Base-by-base conservation (phyloP, 2,113 vertebrate genomes). In the Python bivittatus region DNA sequence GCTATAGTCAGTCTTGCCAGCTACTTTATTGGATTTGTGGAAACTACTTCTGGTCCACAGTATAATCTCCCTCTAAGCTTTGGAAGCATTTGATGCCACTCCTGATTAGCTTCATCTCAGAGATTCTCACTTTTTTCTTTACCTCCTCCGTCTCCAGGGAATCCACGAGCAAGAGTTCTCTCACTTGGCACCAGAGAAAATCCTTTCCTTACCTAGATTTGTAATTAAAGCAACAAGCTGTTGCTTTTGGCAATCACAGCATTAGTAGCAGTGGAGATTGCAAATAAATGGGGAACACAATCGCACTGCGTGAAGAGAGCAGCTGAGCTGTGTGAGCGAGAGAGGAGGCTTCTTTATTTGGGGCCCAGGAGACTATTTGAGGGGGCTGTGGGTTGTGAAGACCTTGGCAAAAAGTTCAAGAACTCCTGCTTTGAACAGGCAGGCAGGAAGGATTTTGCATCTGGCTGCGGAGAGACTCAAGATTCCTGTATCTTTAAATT, bases 401-500 rank as follows among this genome's bases (percentile, higher is more conserved):
- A 68, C 52, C 58, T 88, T 91, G 86, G 93, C 93, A 72, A 57
- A 60, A 20, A 38, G 42, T 54, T 86, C 25, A 29, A 15, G 27
- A 84, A 38, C 44, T 86, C 25, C 54, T 44, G 42, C 86, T 91
- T 84, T 91, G 56, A 93, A 88, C 57, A 83, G 54, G 56, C 9
- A 42, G 33, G 33, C 6, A 52, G 57, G 42, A 60, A 33, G 29
- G 60, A 87, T 52, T 33, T 52, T 48, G 86, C 90, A 88, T 89
- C 79, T 86, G 87, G 58, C 44, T 57, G 42, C 20, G 11, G 87
- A 64, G 58, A 91, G 79, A 88, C 53, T 53, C 57, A 44, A 60
- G 25, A 42, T 52, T 58, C 29, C 33, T 88, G 38, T 89, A 79
- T 60, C 90, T 93, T 91, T 91, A 89, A 68, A 53, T 57, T 88